Percentiles rank a stretch among this genome's conserved stretches.
Evolutionary conservation across 2,797 vertebrate genomes (phyloP).

Genomic region (Emydoidea blandingii): DNA sequence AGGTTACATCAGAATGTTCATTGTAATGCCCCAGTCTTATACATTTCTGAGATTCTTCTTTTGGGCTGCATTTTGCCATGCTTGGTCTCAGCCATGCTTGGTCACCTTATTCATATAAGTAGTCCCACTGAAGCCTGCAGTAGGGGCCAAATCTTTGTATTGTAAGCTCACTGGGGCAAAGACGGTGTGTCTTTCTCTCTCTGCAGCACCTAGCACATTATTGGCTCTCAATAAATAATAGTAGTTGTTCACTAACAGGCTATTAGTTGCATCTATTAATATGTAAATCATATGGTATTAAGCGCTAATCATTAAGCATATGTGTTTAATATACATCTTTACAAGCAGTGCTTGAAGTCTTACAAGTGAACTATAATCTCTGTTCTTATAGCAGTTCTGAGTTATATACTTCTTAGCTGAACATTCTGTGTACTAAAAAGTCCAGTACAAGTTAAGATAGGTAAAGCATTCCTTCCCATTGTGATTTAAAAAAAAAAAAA

Average conservation of each 20-base stretch:
- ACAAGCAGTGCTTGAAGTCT: neutral
- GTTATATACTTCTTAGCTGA: neutral
- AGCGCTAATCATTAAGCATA: neutral
- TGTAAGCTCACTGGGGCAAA: neutral
- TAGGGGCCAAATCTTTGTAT: neutral
- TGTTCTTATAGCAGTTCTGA: neutral
- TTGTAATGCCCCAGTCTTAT: neutral
- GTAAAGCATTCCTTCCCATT: constrained; percentile 12
- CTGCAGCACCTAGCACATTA: neutral
- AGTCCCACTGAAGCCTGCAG: neutral
- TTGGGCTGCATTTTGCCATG: neutral
- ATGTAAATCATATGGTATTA: neutral
- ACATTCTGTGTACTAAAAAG: neutral
- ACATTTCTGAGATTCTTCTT: neutral
- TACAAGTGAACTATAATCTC: neutral
- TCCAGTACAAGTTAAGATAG: neutral
- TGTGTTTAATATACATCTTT: neutral
- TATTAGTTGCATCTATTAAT: neutral
- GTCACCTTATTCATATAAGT: neutral
- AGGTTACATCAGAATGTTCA: neutral
- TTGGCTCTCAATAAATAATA: constrained; percentile 20
- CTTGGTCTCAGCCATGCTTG: neutral
- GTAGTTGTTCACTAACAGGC: neutral
- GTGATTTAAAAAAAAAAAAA: neutral
- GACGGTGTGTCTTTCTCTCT: neutral